Percentiles rank a stretch among this genome's conserved stretches.
These are phyloP conservation scores for Ischnura elegans DNA, from an alignment of 2,888 invertebrate genomes.

Conservation along the genomic window DNA sequence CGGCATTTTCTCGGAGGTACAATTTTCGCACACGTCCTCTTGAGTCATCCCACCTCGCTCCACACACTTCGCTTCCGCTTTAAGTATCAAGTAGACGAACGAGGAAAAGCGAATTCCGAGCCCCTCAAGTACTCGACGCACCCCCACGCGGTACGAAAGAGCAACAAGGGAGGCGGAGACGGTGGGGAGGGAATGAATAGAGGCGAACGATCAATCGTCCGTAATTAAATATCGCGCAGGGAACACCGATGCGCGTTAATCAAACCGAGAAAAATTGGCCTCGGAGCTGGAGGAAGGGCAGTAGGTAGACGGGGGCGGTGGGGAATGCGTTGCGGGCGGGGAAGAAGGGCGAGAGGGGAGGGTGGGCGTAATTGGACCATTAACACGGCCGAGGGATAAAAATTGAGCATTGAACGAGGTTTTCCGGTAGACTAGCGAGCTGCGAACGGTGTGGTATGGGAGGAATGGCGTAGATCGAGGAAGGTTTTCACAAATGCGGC, in stretches of 20 bases:
- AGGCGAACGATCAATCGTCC: constrained; percentile 52
- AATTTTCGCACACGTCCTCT: too few species aligned
- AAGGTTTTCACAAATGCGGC: too few species aligned
- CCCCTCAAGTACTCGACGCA: background rate
- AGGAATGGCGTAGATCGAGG: background rate
- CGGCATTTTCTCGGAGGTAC: too few species aligned
- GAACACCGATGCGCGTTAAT: constrained; percentile 61
- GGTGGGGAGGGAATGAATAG: constrained; percentile 20
- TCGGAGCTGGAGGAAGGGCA: background rate
- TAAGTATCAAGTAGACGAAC: background rate
- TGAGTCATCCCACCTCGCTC: too few species aligned
- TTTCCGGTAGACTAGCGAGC: background rate
- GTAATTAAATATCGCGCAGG: constrained; percentile 60
- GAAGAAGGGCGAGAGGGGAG: background rate
- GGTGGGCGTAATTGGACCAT: constrained; percentile 49
- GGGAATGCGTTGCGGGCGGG: background rate
- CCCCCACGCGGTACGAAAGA: background rate
- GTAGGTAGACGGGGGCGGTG: background rate
- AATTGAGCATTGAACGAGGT: background rate
- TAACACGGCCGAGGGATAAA: constrained; percentile 38
- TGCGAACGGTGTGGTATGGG: background rate
- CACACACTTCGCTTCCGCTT: background rate
- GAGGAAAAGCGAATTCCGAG: background rate
- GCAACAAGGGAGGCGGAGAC: background rate
- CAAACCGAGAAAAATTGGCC: constrained; percentile 52